These are phyloP conservation scores for Tachina lurida DNA, from an alignment of 2,888 invertebrate species.

Conservation along the genomic window DNA sequence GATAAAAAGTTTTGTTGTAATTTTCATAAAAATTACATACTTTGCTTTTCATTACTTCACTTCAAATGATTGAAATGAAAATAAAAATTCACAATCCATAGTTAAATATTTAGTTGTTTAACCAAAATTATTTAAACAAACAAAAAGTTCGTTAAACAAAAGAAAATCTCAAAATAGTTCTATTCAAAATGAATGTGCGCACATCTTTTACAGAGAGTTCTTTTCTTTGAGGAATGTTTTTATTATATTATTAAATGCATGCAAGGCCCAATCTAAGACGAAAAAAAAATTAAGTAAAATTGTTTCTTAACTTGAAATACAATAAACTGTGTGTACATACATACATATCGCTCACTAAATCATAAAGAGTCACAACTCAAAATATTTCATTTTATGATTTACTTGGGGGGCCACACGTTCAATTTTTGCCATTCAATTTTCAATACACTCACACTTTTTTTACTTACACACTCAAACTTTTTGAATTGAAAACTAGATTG, in stretches of 20 bases:
- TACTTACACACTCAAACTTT: no score
- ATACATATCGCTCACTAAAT: no score
- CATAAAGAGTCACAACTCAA: no score
- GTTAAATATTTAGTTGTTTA: slow-evolving; percentile 14
- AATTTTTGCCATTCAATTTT: no score
- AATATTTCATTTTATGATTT: no score
- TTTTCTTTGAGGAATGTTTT: slow-evolving; percentile 50
- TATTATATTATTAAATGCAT: slow-evolving; percentile 53
- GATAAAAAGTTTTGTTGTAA: background rate
- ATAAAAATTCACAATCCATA: slow-evolving; percentile 6
- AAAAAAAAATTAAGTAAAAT: slow-evolving; percentile 45
- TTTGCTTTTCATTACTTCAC: background rate
- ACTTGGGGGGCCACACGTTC: no score
- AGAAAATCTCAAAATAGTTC: slow-evolving; percentile 31
- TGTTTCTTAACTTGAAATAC: slow-evolving; percentile 62
- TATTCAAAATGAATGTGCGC: slow-evolving; percentile 8
- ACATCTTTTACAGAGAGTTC: background rate
- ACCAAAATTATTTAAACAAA: slow-evolving; percentile 28
- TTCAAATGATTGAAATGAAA: background rate
- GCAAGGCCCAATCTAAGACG: slow-evolving; percentile 5
- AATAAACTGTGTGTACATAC: slow-evolving; percentile 42
- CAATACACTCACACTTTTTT: no score
- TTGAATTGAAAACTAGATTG: no score
- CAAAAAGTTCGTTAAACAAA: slow-evolving; percentile 21
- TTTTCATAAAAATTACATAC: background rate